Percentiles rank a stretch among this genome's conserved stretches.
phyloP scores from a whole-genome alignment of 2,797 vertebrate species.

The Microtus agrestis region DNA sequence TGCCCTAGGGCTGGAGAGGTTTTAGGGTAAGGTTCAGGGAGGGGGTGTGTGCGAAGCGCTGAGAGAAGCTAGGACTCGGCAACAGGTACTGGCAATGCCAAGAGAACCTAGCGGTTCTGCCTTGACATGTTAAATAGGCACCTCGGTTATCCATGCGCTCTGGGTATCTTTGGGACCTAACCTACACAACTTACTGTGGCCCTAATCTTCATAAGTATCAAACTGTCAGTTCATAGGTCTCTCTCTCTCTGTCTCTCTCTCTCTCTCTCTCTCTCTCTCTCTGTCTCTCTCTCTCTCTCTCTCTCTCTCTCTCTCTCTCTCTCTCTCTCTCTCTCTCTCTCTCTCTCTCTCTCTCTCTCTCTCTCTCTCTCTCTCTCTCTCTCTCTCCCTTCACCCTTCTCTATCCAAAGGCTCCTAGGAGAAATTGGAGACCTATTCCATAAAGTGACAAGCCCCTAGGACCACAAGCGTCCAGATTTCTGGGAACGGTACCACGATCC shows the following conservation, averaged over 20 bases:
- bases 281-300: too few species aligned
- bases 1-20: neutral
- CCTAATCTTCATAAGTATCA: conserved; percentile 35
- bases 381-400: neutral
- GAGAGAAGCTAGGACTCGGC: neutral
- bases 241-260: too few species aligned
- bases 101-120: neutral
- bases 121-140: neutral
- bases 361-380: too few species aligned
- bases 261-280: too few species aligned
- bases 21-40: neutral
- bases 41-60: neutral
- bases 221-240: neutral
- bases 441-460: neutral
- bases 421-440: conserved; percentile 18
- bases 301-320: too few species aligned
- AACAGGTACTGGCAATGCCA: neutral
- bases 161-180: neutral
- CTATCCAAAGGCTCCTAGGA: conserved; percentile 56
- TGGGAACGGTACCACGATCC: neutral
- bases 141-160: neutral
- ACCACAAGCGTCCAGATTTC: neutral
- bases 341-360: too few species aligned
- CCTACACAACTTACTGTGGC: neutral
- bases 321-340: too few species aligned